Evolutionary conservation across 2,888 invertebrate species (phyloP), one percentile per base, ranked within the genome.

Genomic region (Watsonalla binaria): DNA sequence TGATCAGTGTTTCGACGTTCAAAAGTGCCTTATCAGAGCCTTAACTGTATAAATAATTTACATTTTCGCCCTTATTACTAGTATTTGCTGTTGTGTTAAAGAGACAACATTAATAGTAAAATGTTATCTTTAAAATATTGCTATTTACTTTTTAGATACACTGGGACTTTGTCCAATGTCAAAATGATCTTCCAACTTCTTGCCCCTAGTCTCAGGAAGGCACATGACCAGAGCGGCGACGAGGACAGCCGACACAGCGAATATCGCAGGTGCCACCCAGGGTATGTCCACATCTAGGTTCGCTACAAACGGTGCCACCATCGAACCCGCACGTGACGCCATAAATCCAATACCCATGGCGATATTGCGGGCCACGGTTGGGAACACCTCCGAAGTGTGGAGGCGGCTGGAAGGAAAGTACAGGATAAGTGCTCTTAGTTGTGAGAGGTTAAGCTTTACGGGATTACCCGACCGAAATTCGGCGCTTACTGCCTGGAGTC

Each of bases 311-410:
- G 92, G 92, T 15, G 92, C 86, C 49, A 92, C 68, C 79, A 92
- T 91, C 0, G 92, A 90, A 15, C 92, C 92, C 52, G 91, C 76
- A 51, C 92, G 78, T 24, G 91, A 92, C 53, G 90, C 82, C 78
- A 92, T 92, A 14, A 92, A 92, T 68, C 92, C 91, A 24, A 82
- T 78, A 5, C 90, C 91, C 72, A 92, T 85, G 47, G 92, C 76
- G 24, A 92, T 91, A 61, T 92, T 91, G 55, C 92, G 75, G 45
- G 92, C 71, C 15, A 84, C 85, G 1, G 92, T 92, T 0, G 92
- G 92, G 61, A 92, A 92, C 66, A 92, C 78, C 74, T 92, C 92
- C 51, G 92, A 84, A 0, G 92, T 92, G 61, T 89, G 86, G 42
- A 92, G 80, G 65, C 92, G 92, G 11, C 56, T 58, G 56, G 14